Evolutionary conservation across 2,888 invertebrate genomes (phyloP), one percentile per base, ranked within the genome.

Genomic region (Rapana venosa): DNA sequence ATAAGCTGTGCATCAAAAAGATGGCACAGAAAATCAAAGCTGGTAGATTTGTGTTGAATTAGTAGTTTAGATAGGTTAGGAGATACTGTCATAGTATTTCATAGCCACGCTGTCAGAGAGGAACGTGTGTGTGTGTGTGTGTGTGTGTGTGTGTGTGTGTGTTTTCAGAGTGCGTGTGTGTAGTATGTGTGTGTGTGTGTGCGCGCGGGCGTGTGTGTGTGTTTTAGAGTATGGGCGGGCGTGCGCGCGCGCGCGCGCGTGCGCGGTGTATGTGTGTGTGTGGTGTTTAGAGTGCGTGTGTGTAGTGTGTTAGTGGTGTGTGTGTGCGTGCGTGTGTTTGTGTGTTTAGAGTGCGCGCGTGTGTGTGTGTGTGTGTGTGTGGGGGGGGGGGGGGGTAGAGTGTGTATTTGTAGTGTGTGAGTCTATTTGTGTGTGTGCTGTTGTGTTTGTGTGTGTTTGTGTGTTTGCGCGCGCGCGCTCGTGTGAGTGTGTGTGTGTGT

Each of bases 281-380:
- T 61, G 66, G 22, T 61, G 77, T 6, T n/a, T n/a, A n/a, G n/a
- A n/a, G 20, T 35, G 35, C 0, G 35, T 32, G 77, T 1, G 77
- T 32, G 77, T 17, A n/a, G 77, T 32, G 77, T 20, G 77, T 32
- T 32, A 15, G 77, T 32, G 35, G 77, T 79, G 77, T 47, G 47
- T 77, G 77, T 77, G 77, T 35, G 35, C 32, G 32, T 35, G 77
- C 2, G 77, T 77, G 77, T 77, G 77, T 77, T 32, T 32, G 77
- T 74, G 61, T 61, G 61, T 61, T n/a, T n/a, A n/a, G n/a, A n/a
- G 61, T 61, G 61, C 13, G 74, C n/a, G 74, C n/a, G 74, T 74
- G 74, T 74, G 74, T 74, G 74, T 74, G 74, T 74, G 74, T 74
- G 74, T 74, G 74, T 74, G 74, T 74, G 74, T 61, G 61, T 61